Percentiles rank a stretch among this genome's conserved stretches.
phyloP scores from a whole-genome alignment of 2,797 vertebrate genomes.

The Hybognathus amarus region DNA sequence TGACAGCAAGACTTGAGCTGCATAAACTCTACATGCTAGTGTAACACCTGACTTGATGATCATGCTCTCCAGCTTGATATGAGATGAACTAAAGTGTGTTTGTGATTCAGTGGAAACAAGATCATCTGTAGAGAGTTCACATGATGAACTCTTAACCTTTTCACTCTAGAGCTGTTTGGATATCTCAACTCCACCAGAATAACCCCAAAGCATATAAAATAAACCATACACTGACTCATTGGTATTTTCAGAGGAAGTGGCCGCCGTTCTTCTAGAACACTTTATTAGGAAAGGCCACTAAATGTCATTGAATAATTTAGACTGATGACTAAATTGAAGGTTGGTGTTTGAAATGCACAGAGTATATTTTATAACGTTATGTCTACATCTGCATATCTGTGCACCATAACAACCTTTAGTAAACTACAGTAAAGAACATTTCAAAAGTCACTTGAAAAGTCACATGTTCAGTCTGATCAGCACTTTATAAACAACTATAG shows the following conservation, averaged over 20 bases:
- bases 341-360: not conserved
- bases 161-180: no score
- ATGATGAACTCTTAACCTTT: not conserved
- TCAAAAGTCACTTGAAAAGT: not conserved
- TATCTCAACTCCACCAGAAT: not conserved
- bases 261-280: not conserved
- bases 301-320: not conserved
- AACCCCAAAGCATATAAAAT: not conserved
- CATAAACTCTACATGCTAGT: not conserved
- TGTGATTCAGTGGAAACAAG: not conserved
- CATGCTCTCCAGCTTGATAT: not conserved
- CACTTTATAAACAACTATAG: not conserved
- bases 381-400: not conserved
- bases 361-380: not conserved
- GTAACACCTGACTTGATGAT: not conserved
- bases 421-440: not conserved
- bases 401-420: not conserved
- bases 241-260: not conserved
- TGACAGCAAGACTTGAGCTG: not conserved
- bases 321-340: not conserved
- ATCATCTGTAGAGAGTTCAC: not conserved
- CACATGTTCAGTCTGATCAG: not conserved
- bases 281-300: not conserved
- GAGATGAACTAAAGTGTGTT: not conserved
- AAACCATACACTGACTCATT: not conserved